Percentiles rank a stretch among this genome's conserved stretches.
Conservation (phyloP, 2,113 vertebrate species). For the Orthochromis indermauri region DNA sequence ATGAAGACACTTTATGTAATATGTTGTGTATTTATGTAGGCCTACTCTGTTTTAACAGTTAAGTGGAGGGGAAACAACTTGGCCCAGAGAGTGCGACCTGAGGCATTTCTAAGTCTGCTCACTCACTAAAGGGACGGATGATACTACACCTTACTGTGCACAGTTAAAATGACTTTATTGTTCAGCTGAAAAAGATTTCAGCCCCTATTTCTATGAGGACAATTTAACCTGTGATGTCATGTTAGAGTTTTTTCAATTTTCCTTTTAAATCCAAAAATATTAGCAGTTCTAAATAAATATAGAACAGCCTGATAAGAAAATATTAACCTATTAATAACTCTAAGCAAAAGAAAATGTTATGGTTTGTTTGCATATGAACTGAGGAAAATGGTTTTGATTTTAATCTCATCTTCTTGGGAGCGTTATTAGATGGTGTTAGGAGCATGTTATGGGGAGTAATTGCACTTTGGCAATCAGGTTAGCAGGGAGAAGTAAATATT, state of each 20-base stretch:
- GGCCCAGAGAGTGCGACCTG: not conserved
- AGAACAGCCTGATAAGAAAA: not conserved
- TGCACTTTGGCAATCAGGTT: conserved; percentile 11
- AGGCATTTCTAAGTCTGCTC: not conserved
- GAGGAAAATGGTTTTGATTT: not conserved
- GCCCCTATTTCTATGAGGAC: not conserved
- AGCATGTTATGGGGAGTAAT: not conserved
- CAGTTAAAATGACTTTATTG: not conserved
- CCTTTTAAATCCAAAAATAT: not conserved
- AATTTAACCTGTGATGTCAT: not conserved
- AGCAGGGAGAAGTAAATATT: conserved; percentile 42
- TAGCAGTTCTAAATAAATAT: not conserved
- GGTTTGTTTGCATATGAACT: not conserved
- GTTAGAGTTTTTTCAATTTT: not conserved
- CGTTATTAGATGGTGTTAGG: not conserved
- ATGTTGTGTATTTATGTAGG: conserved; percentile 28
- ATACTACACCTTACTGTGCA: not conserved
- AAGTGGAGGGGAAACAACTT: not conserved
- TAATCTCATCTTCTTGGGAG: not conserved
- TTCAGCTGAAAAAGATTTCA: not conserved
- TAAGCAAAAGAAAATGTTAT: not conserved
- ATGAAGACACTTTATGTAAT: not conserved
- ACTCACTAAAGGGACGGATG: not conserved
- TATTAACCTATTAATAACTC: not conserved
- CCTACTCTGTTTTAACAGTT: conserved; percentile 6